Percentiles rank a stretch among this genome's conserved stretches.
These are phyloP conservation scores for Agrotis exclamationis DNA, from an alignment of 2,888 invertebrate species.

Conservation along the genomic window DNA sequence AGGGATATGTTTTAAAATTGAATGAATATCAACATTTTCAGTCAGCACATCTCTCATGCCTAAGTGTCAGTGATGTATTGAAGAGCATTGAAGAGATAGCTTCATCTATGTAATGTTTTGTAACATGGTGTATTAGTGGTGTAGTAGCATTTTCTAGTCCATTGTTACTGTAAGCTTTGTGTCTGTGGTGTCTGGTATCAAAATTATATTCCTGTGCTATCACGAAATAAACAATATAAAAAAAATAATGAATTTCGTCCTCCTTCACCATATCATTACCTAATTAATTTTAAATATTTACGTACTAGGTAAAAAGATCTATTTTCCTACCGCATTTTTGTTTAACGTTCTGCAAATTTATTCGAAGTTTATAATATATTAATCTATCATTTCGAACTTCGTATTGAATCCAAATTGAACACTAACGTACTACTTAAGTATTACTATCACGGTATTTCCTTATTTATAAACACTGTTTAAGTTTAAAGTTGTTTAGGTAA, in stretches of 20 bases:
- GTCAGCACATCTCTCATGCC: neutral
- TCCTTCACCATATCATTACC: too few species aligned
- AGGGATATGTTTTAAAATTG: slow-evolving; percentile 1
- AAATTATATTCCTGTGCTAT: too few species aligned
- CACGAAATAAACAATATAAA: neutral
- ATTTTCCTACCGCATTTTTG: neutral
- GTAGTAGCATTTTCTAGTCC: neutral
- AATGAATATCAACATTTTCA: neutral
- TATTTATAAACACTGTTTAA: too few species aligned
- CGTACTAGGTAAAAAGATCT: too few species aligned
- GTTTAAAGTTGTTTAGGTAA: too few species aligned
- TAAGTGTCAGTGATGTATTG: too few species aligned
- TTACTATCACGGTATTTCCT: too few species aligned
- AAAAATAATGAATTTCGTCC: too few species aligned
- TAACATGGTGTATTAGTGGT: neutral
- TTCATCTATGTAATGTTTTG: neutral
- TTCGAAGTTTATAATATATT: neutral
- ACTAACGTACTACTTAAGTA: too few species aligned
- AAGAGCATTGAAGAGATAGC: too few species aligned
- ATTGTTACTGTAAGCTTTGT: slow-evolving; percentile 13
- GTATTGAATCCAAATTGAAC: neutral
- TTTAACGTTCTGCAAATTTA: neutral
- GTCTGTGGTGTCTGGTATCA: neutral
- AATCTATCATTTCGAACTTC: neutral
- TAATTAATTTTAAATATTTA: too few species aligned